Percentiles rank a stretch among this genome's conserved stretches.
Evolutionary conservation across 2,888 invertebrate genomes (phyloP).

Genomic region (Myopa tessellatipennis): DNA sequence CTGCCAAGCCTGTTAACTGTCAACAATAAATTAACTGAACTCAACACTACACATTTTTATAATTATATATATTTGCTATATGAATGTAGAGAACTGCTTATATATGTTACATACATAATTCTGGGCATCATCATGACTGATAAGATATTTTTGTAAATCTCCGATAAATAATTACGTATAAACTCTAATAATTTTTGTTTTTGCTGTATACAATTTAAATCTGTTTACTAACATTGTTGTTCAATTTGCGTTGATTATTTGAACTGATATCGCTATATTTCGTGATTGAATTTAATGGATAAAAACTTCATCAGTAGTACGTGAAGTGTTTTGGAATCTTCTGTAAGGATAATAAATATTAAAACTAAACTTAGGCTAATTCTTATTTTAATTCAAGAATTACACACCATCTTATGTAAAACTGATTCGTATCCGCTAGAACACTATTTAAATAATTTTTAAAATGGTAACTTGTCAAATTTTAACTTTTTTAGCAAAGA

Average conservation of each 20-base stretch:
- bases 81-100: conserved; percentile 26
- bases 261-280: background rate
- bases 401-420: conserved; percentile 33
- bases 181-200: conserved; percentile 19
- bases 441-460: background rate
- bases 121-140: background rate
- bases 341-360: conserved; percentile 33
- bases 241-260: background rate
- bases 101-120: background rate
- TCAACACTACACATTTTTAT: conserved; percentile 28
- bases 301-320: background rate
- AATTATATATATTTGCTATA: conserved; percentile 17
- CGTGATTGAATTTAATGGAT: background rate
- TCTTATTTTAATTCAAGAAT: conserved; percentile 10
- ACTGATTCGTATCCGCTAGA: conserved; percentile 15
- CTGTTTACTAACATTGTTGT: conserved; percentile 23
- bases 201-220: conserved; percentile 25
- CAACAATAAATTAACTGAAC: conserved; percentile 28
- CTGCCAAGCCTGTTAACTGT: background rate
- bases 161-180: background rate
- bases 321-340: background rate
- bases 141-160: conserved; percentile 21
- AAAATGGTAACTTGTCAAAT: background rate
- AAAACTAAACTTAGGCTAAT: conserved; percentile 31
- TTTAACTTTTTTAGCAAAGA: background rate